Base-by-base conservation (phyloP, 2,888 invertebrate genomes). In the Branchellion lobata region DNA sequence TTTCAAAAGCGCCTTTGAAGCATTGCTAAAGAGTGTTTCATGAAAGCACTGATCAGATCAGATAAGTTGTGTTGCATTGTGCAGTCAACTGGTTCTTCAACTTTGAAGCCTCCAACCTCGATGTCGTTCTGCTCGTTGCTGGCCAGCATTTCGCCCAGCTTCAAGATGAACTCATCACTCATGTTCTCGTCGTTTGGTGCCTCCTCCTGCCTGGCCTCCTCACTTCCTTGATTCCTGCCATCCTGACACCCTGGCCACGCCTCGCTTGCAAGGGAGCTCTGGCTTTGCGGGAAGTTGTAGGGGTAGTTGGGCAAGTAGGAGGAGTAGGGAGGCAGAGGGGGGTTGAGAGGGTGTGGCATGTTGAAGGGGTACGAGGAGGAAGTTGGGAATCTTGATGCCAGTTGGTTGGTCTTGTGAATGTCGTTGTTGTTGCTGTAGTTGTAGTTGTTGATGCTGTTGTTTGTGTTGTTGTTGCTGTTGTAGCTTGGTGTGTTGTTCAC, bases 121-220 rank as follows among this genome's bases (percentile, higher is more conserved):
- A 77, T 77, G 24, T 77, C 65, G 3, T 24, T 29, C 34, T 77
- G 77, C 47, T 77, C 77, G 11, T 77, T 77, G n/a, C 29, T 57
- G 5, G 77, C 77, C 65, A 77, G 57, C 24, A 77, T n/a, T 33
- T 77, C 77, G 0, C 77, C 77, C 33, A 77, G 36, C 24, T 77
- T 77, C 21, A 57, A 14, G 33, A 77, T 77, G 36, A 77, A 77
- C 61, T 77, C 77, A n/a, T 77, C 77, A 5, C 27, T 34, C 24
- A 77, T 51, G 27, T 34, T 33, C 5, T 77, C 77, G 0, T 77
- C 77, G 18, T 34, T 57, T 57, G 21, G 61, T 3, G 3, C 21
- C 21, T 57, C 61, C 24, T 57, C 61, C 8, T 18, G 11, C 3
- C 61, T n/a, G 8, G 5, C n/a, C 61, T 57, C 21, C 61, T 57